Base-by-base conservation (phyloP, 1,140 invertebrate species). In the Matsumurasca onukii region DNA sequence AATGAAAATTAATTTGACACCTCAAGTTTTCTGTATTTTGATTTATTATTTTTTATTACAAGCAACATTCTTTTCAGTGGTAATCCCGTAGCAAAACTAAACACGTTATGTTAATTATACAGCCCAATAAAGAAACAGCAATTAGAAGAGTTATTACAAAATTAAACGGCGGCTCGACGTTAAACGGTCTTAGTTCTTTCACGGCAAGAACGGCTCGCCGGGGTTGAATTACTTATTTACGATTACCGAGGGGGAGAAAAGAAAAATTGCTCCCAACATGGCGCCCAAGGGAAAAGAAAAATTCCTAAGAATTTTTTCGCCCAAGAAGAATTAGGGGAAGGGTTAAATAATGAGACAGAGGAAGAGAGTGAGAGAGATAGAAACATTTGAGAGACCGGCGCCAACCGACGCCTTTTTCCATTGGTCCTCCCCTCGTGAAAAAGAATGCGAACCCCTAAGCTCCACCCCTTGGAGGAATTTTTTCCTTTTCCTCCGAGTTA, bases 151-250 rank as follows among this genome's bases (percentile, higher is more conserved):
- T 22, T 13, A 59, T 59, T 59, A 27, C n/a, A 27, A 59, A 59
- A 59, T 59, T 59, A 59, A 59, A 59, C 55, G 55, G 49, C 25
- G 55, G 25, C 13, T 12, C 30, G 30, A 59, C 55, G 55, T 22
- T 22, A 27, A 12, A 59, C 25, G 30, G 25, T 27, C 55, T 59
- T 59, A 27, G 55, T 59, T 27, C 2, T 29, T 27, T 27, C 24
- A 59, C 55, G 55, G 15, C 55, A 27, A 39, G 5, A 17, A 17
- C 17, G 34, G 34, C 17, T 39, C 34, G 55, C 55, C 17, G 17
- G 30, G 27, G 17, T n/a, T 31, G 9, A 29, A 65, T 65, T 65
- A 65, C 62, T 45, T 65, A 65, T 65, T 65, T 65, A 65, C 48
- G 62, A 48, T 65, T 29, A 65, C 48, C 48, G 48, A 22, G 62